Percentiles rank a stretch among this genome's conserved stretches.
phyloP scores from a whole-genome alignment of 1,140 invertebrate species.

The Tribolium castaneum region DNA sequence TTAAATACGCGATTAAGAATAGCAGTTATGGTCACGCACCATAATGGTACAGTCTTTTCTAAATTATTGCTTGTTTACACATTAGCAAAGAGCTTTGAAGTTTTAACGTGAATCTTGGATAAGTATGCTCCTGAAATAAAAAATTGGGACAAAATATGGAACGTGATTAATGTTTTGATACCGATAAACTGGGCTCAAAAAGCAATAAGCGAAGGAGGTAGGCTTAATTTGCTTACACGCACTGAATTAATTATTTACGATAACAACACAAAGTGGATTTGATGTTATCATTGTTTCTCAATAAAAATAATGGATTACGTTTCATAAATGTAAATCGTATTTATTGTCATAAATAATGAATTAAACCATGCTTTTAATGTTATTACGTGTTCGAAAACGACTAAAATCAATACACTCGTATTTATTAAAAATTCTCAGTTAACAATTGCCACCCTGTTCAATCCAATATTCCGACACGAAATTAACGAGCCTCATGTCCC shows the following conservation, averaged over 20 bases:
- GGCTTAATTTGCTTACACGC: conserved; percentile 36
- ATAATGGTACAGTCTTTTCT: conserved; percentile 40
- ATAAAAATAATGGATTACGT: conserved; percentile 43
- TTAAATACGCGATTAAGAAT: conserved; percentile 59
- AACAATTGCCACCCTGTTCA: background rate
- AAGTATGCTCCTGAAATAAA: too few relatives aligned
- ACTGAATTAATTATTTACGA: conserved; percentile 41
- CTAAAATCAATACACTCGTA: conserved; percentile 15
- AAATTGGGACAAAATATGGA: too few relatives aligned
- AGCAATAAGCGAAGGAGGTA: conserved; percentile 30
- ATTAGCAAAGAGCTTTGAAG: conserved; percentile 9
- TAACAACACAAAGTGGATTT: conserved; percentile 39
- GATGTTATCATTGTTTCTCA: conserved; percentile 40
- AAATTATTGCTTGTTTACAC: conserved; percentile 44
- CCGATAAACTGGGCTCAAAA: background rate
- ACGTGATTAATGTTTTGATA: too few relatives aligned
- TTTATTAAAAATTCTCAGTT: conserved; percentile 3
- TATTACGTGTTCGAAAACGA: conserved; percentile 40
- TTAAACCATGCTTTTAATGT: conserved; percentile 47
- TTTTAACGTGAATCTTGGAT: too few relatives aligned
- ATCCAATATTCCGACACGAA: conserved; percentile 10
- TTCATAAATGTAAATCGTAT: conserved; percentile 44
- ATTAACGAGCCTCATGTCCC: background rate
- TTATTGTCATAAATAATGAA: conserved; percentile 41
- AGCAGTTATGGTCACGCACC: conserved; percentile 55